Evolutionary conservation across 2,888 invertebrate species (phyloP), one percentile per base, ranked within the genome.

Genomic region (Pycnomerus fuliginosus): DNA sequence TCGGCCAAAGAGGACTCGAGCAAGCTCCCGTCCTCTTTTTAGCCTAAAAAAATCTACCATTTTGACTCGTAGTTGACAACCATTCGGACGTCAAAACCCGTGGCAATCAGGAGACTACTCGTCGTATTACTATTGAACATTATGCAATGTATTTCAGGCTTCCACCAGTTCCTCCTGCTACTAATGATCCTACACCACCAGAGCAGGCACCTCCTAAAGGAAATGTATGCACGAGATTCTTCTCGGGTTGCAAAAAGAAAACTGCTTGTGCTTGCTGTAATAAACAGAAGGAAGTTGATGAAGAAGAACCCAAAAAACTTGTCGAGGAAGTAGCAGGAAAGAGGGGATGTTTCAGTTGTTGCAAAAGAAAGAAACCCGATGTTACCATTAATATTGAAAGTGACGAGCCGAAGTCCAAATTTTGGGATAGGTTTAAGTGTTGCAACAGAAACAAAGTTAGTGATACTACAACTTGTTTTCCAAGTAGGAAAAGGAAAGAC

Each of bases 381-480:
- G 57, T 64, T 12, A 48, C 52, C 24, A 55, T 64, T 44, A 50
- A 61, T 56, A 74, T 75, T 56, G 74, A 74, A 44, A 66, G 73
- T 14, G 58, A 64, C 3, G 71, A 71, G 40, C 60, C 57, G 31
- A 72, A 69, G 40, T 36, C 49, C 10, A 58, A 50, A 27, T 59
- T 60, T 22, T 63, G 65, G 61, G 60, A 69, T 1, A 59, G 62
- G 24, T 24, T 71, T 22, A 69, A 67, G 38, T 73, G 71, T 42
- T 71, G 70, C 48, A 62, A 60, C 60, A 74, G 72, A 49, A 57
- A 78, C 5, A 76, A 76, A 28, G 77, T 79, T 51, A 58, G 75
- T 0, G 62, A 76, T 23, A 76, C 74, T 48, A 53, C 57, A 5
- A 58, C 61, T 13, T 67, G 68, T 47, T 68, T 62, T 48, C 62